Base-by-base conservation (phyloP, 2,797 vertebrate genomes). In the Myotis pilosus region DNA sequence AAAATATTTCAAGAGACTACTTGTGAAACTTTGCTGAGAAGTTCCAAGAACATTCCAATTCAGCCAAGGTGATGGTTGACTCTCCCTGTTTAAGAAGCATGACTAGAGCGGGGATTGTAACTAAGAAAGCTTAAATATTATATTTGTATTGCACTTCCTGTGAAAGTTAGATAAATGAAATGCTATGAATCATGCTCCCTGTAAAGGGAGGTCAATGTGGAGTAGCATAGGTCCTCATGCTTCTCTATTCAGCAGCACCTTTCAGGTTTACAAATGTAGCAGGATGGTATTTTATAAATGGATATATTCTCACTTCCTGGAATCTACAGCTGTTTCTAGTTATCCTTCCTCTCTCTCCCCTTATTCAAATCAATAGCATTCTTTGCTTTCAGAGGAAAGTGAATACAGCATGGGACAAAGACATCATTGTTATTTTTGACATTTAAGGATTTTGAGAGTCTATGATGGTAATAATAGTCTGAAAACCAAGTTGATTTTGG, bases 401-500 rank as follows among this genome's bases (percentile, higher is more conserved):
- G n/a, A 64, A 49, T 82, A 51, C 5, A 16, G 74, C 20, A 5
- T 8, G 36, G 51, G 72, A 79, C 69, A 95, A 88, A 94, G 85
- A 82, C 8, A 49, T 57, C n/a, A 49, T 79, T 81, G 62, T 87
- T 68, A 47, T 47, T 53, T 47, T 92, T 28, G 72, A 68, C 41
- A 68, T 89, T 62, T 62, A 71, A 87, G 60, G 25, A 16, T 87
- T 91, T 76, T 66, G 57, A 53, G 68, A 87, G 44, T 78, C 78
- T 44, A 15, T 5, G 81, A 55, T 25, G 62, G 10, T 55, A 85
- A 33, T n/a, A 81, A 64, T 53, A 74, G 78, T 75, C 38, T 71
- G 71, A 92, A 94, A 94, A 57, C 62, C 72, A 60, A 91, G 82
- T 49, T 49, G 64, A 88, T 88, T 94, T 93, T 85, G 33, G 86